Evolutionary conservation across 2,888 invertebrate species (phyloP), one percentile per base, ranked within the genome.

Genomic region (Carcina quercana): DNA sequence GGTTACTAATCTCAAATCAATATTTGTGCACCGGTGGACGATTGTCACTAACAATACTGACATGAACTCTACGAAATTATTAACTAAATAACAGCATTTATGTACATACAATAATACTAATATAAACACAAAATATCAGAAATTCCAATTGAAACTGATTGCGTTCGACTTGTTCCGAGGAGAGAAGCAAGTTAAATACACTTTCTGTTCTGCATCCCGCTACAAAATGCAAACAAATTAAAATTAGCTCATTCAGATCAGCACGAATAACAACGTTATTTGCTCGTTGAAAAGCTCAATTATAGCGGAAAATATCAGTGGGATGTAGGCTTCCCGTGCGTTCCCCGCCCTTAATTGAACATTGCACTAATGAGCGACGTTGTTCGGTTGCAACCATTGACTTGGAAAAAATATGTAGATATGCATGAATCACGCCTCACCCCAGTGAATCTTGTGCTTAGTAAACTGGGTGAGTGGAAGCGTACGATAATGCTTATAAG

Each of bases 321-420:
- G 44, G 39, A 47, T 50, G 54, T 51, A 61, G 37, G 31, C 40
- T 42, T 45, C 35, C 45, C 48, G 53, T 38, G 47, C 58, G 58
- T 55, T 62, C 69, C n/a, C n/a, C n/a, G n/a, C n/a, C n/a, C 66
- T 72, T 79, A 79, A 80, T 79, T 80, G 80, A 78, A 75, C 78
- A 69, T 65, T 74, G 80, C 74, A 73, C 78, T 80, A 82, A 82
- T 80, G 82, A 82, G 79, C 65, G 61, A 54, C 71, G 74, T 70
- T 75, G 76, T 78, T 76, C 69, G 59, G 67, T 59, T 79, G 72
- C 76, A 78, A 66, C 63, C 68, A n/a, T n/a, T n/a, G n/a, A n/a
- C n/a, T n/a, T n/a, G n/a, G n/a, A n/a, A n/a, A n/a, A n/a, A n/a
- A n/a, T n/a, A n/a, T n/a, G n/a, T n/a, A n/a, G n/a, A n/a, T n/a